Evolutionary conservation across 2,888 invertebrate genomes (phyloP), one percentile per base, ranked within the genome.

Genomic region (Himalopsyche anomala): DNA sequence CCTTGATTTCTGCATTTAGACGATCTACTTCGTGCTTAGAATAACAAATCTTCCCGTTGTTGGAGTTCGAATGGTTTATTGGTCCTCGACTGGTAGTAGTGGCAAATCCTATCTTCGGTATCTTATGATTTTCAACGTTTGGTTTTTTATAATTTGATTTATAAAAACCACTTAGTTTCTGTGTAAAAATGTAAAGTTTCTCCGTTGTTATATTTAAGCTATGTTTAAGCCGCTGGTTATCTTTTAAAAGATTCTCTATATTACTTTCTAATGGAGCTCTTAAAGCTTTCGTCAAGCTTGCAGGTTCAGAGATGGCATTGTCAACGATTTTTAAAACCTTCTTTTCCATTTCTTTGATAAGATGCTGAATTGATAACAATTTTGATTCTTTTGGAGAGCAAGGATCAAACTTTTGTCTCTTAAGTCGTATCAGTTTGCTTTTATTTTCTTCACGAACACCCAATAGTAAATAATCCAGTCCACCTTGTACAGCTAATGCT

Each of bases 391-490:
- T 19, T 28, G 12, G 79, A 4, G 79, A 79, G 79, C 79, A 79
- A 79, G 79, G 79, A 19, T 79, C 79, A 79, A 38, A 79, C 36
- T 79, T 79, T 79, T 38, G 79, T n/a, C 79, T 4, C 8, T 38
- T 79, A 5, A 79, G 28, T 19, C 79, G 6, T 28, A 79, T 79
- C 2, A 79, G 40, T 17, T 79, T 79, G 17, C 79, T 36, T 17
- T 36, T 38, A 5, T 79, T 36, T 15, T 36, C 40, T 5, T 12
- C 12, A 17, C 11, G n/a, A 9, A 28, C 36, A 6, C 79, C 79
- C 5, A 79, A 17, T 40, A 79, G 36, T 28, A 79, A 5, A 79
- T 9, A 38, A 3, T 79, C 79, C 15, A 79, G 17, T 38, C 40
- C 40, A 9, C 40, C 19, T 79, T 79, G 79, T n/a, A 28, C 79